Percentiles rank a stretch among this genome's conserved stretches.
phyloP scores from a whole-genome alignment of 2,888 invertebrate species.

The Dysmachus trigonus region DNA sequence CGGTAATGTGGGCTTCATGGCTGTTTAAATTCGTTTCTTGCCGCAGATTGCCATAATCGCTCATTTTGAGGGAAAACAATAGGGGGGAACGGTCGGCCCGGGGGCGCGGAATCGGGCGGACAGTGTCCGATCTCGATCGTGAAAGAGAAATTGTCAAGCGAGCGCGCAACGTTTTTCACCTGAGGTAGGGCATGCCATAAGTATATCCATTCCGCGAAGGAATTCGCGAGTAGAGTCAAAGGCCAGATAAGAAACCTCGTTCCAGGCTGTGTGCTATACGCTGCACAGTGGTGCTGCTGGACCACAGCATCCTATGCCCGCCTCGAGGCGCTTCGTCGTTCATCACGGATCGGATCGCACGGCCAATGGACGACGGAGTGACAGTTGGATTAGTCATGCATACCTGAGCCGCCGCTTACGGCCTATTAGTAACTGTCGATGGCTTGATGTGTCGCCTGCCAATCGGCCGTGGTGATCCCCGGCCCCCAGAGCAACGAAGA shows the following conservation, averaged over 20 bases:
- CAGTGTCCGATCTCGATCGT: constrained; percentile 12
- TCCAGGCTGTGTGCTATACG: background rate
- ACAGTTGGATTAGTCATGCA: constrained; percentile 38
- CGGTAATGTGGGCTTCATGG: constrained; percentile 34
- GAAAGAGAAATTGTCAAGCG: constrained; percentile 38
- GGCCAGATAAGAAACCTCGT: constrained; percentile 33
- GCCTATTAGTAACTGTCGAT: constrained; percentile 35
- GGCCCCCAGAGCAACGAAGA: background rate
- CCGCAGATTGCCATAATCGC: constrained; percentile 40
- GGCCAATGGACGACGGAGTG: constrained; percentile 2
- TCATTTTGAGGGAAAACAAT: constrained; percentile 26
- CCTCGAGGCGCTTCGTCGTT: background rate
- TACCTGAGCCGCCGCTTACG: constrained; percentile 4
- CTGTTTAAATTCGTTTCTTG: constrained; percentile 41
- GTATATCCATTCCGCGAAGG: background rate
- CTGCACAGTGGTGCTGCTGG: no score
- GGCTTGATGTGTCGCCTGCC: constrained; percentile 4
- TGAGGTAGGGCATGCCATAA: background rate
- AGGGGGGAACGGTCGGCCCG: background rate
- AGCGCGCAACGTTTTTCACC: constrained; percentile 17
- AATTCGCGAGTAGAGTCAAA: constrained; percentile 13
- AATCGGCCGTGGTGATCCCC: background rate
- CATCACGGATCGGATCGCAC: background rate
- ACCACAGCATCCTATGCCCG: background rate
- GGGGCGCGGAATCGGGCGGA: background rate